A percentile compares a stretch with the other conserved stretches of the same genome.
Evolutionary conservation across 2,888 invertebrate genomes (phyloP).

Genomic region (Phortica okadai): DNA sequence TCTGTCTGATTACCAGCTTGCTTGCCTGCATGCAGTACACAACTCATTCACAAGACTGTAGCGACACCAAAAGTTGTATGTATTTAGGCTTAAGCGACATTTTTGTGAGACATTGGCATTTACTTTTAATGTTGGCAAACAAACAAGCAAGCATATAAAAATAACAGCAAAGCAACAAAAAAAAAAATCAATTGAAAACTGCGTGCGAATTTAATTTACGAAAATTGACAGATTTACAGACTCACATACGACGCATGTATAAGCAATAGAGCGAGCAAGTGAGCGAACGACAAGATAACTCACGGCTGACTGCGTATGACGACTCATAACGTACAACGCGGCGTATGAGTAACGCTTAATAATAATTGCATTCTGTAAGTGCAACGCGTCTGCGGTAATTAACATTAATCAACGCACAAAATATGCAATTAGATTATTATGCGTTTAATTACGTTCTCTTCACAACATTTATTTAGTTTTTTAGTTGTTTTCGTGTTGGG

Average conservation of each 20-base stretch:
- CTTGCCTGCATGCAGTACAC: conserved; percentile 6
- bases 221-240: conserved; percentile 59
- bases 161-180: conserved; percentile 9
- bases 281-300: conserved; percentile 10
- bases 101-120: conserved; percentile 67
- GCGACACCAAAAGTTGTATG: conserved; percentile 35
- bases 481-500: not conserved
- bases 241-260: conserved; percentile 44
- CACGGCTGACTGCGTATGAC: not conserved
- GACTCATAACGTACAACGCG: conserved; percentile 36
- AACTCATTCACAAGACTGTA: conserved; percentile 60
- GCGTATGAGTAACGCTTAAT: conserved; percentile 53
- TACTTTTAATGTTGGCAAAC: conserved; percentile 50
- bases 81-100: conserved; percentile 56
- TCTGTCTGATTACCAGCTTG: no score
- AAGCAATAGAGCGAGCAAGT: conserved; percentile 15
- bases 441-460: conserved; percentile 67
- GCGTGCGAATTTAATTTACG: conserved; percentile 65
- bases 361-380: conserved; percentile 55
- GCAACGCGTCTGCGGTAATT: conserved; percentile 60
- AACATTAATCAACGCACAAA: conserved; percentile 71
- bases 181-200: conserved; percentile 48
- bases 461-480: conserved; percentile 37
- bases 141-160: conserved; percentile 34
- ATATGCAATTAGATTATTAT: conserved; percentile 71